Evolutionary conservation across 2,113 vertebrate genomes (phyloP), one percentile per base, ranked within the genome.

Genomic region (Capricornis sumatraensis): DNA sequence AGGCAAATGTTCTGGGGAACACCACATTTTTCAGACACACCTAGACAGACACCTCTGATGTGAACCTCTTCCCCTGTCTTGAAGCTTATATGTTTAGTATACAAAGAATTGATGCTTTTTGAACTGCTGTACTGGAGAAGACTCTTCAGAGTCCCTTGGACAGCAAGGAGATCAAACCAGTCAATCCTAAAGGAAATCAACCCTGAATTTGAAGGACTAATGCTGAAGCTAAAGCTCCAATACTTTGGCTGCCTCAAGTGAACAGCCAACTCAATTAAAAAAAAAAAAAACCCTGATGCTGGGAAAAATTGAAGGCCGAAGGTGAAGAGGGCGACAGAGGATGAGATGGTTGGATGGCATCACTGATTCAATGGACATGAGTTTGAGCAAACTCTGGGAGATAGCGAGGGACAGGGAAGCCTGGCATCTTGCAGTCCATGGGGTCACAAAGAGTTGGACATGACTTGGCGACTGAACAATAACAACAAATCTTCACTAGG

Each of bases 61-160:
- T 96, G 98, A 98, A 98, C 74, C 90, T 95, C 30, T 15, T 58
- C 79, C 30, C 87, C 30, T 76, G 60, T 90, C 97, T 97, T 96
- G 97, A 97, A 97, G 96, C 97, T 98, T 97, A 94, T 93, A 60
- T 95, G 81, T 97, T 97, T 96, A 98, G 91, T 97, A 98, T 97
- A 96, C 88, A 62, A 76, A 76, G 71, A 43, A 76, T 4, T 43
- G 71, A 76, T 76, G 36, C 36, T 76, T 14, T 14, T 76, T 76
- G 71, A 76, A 43, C 36, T 40, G 23, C 43, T 40, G 71, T 76
- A 7, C 71, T 76, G 40, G 71, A 76, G 23, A 76, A 76, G 23
- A 76, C 71, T 76, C 40, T 76, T 76, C 40, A 27, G 71, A 27
- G 36, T 76, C 71, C 71, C 40, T 76, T 76, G 40, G 71, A 27